phyloP scores from a whole-genome alignment of 2,888 invertebrate genomes.

The Halictus ligatus region DNA sequence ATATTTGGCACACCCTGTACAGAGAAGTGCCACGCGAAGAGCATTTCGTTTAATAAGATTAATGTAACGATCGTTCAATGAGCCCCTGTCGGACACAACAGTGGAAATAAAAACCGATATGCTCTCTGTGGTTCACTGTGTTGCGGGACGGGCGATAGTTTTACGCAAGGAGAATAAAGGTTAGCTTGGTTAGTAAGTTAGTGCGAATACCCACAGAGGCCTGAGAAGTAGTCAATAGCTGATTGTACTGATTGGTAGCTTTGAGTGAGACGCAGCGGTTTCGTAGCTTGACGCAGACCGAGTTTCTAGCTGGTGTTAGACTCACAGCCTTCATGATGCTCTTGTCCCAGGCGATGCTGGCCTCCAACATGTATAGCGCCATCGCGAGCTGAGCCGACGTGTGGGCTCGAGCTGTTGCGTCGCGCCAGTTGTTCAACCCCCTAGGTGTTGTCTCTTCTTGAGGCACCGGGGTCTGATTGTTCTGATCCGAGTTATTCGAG shows the following conservation, averaged over 20 bases:
- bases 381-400: constrained; percentile 96
- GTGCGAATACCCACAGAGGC: constrained; percentile 84
- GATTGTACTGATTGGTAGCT: constrained; percentile 83
- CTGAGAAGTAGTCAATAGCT: constrained; percentile 83
- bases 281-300: constrained; percentile 83
- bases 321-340: constrained; percentile 99
- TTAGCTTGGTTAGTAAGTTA: constrained; percentile 81
- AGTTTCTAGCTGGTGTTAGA: constrained; percentile 84
- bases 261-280: constrained; percentile 84
- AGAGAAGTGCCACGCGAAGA: constrained; percentile 55
- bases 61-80: neutral
- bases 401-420: constrained; percentile 92
- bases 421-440: constrained; percentile 95
- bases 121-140: constrained; percentile 64
- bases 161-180: constrained; percentile 65
- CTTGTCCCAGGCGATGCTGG: constrained; percentile 99
- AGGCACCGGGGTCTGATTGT: constrained; percentile 79
- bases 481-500: constrained; percentile 81
- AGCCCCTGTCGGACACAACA: neutral
- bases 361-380: constrained; percentile 95
- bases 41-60: constrained; percentile 54
- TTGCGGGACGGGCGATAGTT: constrained; percentile 47
- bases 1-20: neutral
- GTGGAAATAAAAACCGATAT: constrained; percentile 58
- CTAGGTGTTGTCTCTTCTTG: constrained; percentile 88